Percentiles rank a stretch among this genome's conserved stretches.
Evolutionary conservation across 2,113 vertebrate species (phyloP).

Genomic region (Smithornis capensis): DNA sequence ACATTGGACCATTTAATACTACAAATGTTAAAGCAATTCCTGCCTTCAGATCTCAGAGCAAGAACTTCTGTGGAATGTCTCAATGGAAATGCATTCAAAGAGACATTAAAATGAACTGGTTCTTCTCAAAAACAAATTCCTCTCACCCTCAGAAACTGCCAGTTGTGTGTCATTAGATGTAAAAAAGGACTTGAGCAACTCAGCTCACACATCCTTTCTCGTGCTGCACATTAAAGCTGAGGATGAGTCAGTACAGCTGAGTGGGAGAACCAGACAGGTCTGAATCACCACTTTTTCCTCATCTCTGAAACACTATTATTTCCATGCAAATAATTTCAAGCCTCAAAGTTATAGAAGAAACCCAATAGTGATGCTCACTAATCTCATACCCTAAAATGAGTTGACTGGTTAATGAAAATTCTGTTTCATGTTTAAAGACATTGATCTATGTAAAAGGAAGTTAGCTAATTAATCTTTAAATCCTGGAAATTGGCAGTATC

Average conservation of each 20-base stretch:
- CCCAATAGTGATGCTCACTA: neutral
- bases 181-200: constrained; percentile 9
- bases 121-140: neutral
- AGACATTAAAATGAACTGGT: neutral
- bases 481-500: neutral
- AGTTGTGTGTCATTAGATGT: neutral
- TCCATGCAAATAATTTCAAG: constrained; percentile 17
- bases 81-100: neutral
- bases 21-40: neutral
- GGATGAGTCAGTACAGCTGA: constrained; percentile 42
- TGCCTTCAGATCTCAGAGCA: neutral
- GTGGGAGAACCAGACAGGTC: constrained; percentile 59
- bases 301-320: neutral
- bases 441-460: constrained; percentile 38
- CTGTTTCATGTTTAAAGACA: neutral
- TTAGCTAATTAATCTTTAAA: constrained; percentile 48
- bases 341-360: neutral
- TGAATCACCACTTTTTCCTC: constrained; percentile 55
- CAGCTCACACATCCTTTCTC: neutral
- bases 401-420: constrained; percentile 11
- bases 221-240: neutral
- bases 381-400: neutral
- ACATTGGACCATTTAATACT: neutral
- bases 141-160: neutral
- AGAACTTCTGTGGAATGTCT: neutral